Percentiles rank a stretch among this genome's conserved stretches.
These are phyloP conservation scores for Dasypogon diadema DNA, from an alignment of 2,888 invertebrate genomes.

Conservation along the genomic window DNA sequence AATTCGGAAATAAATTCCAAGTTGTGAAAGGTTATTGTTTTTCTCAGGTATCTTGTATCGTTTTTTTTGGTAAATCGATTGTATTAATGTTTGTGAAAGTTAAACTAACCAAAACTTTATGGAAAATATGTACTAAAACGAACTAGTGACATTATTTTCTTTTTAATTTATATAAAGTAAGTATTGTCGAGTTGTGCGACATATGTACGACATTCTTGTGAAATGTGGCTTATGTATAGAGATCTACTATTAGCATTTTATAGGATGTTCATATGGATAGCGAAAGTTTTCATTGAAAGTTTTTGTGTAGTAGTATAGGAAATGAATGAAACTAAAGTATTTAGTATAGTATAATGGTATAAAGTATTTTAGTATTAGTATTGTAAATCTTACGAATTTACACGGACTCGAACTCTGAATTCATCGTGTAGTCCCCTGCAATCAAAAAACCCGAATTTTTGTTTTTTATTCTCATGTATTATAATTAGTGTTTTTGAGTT, in stretches of 20 bases:
- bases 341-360: constrained; percentile 37
- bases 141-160: no score
- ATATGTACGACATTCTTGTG: constrained; percentile 19
- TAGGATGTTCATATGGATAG: no score
- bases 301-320: constrained; percentile 27
- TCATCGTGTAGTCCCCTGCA: constrained; percentile 78
- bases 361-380: constrained; percentile 57
- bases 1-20: no score
- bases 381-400: constrained; percentile 80
- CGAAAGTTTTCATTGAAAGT: constrained; percentile 8
- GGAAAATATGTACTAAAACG: no score
- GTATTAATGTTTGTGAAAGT: no score
- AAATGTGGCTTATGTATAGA: constrained; percentile 18
- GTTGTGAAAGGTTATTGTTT: no score
- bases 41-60: no score
- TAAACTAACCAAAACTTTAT: no score
- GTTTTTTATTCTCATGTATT: constrained; percentile 52
- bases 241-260: no score
- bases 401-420: constrained; percentile 87
- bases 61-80: no score
- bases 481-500: constrained; percentile 60
- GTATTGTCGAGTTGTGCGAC: no score
- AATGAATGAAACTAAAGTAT: constrained; percentile 33
- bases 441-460: constrained; percentile 67
- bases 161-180: no score